Conservation (phyloP, 1,140 invertebrate genomes). For the Papilio polytes region DNA sequence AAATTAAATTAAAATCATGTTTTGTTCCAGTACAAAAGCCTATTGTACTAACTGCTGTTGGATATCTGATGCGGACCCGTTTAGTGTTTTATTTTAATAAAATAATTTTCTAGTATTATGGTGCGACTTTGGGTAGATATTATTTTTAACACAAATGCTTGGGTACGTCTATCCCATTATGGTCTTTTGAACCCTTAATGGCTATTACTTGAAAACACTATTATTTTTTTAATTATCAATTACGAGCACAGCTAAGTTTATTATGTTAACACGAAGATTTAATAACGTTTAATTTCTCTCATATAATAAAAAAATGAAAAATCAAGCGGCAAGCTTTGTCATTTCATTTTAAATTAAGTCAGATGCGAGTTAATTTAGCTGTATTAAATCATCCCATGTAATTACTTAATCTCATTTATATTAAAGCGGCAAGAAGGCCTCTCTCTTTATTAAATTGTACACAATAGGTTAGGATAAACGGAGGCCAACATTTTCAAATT, state of each 20-base stretch:
- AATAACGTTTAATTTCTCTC: neutral
- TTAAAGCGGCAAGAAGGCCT: constrained; percentile 20
- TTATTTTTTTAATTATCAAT: too few relatives aligned
- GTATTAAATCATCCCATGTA: constrained; percentile 30
- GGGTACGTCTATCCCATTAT: too few relatives aligned
- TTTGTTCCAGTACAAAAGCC: constrained; percentile 23
- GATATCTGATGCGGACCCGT: neutral
- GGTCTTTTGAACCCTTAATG: too few relatives aligned
- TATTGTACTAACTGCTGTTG: constrained; percentile 5
- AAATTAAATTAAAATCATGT: constrained; percentile 30
- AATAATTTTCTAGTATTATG: neutral
- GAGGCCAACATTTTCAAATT: constrained; percentile 17
- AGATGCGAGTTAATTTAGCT: constrained; percentile 20
- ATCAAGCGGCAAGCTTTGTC: neutral
- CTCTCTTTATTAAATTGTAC: constrained; percentile 32
- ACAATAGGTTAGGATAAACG: constrained; percentile 25
- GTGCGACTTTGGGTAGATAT: neutral
- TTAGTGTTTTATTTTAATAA: constrained; percentile 5
- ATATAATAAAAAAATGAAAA: neutral
- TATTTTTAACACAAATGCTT: neutral
- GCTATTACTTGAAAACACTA: too few relatives aligned
- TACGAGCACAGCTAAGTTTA: too few relatives aligned
- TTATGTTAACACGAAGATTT: too few relatives aligned
- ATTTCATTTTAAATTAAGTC: constrained; percentile 11
- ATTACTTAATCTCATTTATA: constrained; percentile 34